A percentile compares a stretch with the other conserved stretches of the same genome.
These are phyloP conservation scores for Opisthograptis luteolata DNA, from an alignment of 2,888 invertebrate genomes.

Conservation along the genomic window DNA sequence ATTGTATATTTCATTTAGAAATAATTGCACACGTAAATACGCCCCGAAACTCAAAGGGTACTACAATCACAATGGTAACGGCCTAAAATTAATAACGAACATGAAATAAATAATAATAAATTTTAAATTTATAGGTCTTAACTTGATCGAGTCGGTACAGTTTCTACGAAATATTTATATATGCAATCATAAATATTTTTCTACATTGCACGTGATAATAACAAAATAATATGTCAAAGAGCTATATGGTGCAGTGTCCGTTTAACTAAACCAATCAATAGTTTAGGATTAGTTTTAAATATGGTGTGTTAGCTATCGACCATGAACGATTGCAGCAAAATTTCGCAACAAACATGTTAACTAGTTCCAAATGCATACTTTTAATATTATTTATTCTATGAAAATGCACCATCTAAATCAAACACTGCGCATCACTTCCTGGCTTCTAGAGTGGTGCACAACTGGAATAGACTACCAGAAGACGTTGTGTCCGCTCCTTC, in stretches of 20 bases:
- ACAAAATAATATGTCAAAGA: slow-evolving; percentile 18
- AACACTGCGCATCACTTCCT: no score
- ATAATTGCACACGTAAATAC: slow-evolving; percentile 1
- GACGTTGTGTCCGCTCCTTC: no score
- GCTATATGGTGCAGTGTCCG: not conserved
- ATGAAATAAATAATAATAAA: slow-evolving; percentile 14
- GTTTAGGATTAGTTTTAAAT: not conserved
- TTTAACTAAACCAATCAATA: not conserved
- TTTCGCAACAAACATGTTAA: no score
- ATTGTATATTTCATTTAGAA: not conserved
- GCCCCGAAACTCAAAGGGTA: not conserved
- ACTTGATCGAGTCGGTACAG: slow-evolving; percentile 9
- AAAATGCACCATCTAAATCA: no score
- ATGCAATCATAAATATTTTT: slow-evolving; percentile 7
- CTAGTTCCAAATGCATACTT: no score
- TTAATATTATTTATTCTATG: no score
- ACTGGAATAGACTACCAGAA: no score
- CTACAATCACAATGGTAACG: slow-evolving; percentile 1
- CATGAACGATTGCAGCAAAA: no score
- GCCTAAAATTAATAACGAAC: slow-evolving; percentile 10
- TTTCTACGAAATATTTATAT: slow-evolving; percentile 7
- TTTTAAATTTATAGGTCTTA: slow-evolving; percentile 13
- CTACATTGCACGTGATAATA: slow-evolving; percentile 23
- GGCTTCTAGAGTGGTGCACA: no score
- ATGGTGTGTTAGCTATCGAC: no score